phyloP scores from a whole-genome alignment of 1,140 invertebrate genomes.

The Eubasilissa regina region DNA sequence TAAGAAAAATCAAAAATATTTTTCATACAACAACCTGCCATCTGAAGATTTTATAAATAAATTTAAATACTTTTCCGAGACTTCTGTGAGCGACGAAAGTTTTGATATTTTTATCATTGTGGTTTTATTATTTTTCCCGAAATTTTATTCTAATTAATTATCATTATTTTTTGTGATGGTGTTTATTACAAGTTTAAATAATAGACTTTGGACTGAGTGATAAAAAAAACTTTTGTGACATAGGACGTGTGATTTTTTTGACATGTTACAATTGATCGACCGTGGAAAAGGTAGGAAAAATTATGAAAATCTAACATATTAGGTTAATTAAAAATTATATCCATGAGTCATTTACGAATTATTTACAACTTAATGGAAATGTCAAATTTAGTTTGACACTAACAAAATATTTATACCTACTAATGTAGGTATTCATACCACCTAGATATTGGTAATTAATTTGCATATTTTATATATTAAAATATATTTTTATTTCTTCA shows the following conservation, averaged over 20 bases:
- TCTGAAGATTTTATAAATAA: too few species aligned
- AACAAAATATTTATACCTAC: too few species aligned
- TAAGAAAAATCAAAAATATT: conserved; percentile 11
- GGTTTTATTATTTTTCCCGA: conserved; percentile 5
- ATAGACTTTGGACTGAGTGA: conserved; percentile 29
- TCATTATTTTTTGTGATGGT: conserved; percentile 43
- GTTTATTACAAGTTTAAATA: conserved; percentile 18
- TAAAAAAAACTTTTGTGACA: conserved; percentile 41
- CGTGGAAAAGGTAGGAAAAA: conserved; percentile 54
- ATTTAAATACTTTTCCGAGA: too few species aligned
- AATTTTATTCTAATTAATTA: conserved; percentile 20
- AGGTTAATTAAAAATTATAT: not conserved
- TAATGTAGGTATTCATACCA: too few species aligned
- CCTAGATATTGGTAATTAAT: too few species aligned
- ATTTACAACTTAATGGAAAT: too few species aligned
- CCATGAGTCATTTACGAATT: not conserved
- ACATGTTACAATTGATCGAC: conserved; percentile 56
- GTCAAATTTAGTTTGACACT: too few species aligned
- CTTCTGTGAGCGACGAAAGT: too few species aligned
- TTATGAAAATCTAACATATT: not conserved
- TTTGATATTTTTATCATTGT: conserved; percentile 13
- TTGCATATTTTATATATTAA: too few species aligned
- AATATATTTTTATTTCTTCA: too few species aligned
- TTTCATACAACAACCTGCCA: too few species aligned
- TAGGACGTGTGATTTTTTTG: conserved; percentile 15